Conservation (phyloP, 1,140 invertebrate species). For the Leucophenga varia region DNA sequence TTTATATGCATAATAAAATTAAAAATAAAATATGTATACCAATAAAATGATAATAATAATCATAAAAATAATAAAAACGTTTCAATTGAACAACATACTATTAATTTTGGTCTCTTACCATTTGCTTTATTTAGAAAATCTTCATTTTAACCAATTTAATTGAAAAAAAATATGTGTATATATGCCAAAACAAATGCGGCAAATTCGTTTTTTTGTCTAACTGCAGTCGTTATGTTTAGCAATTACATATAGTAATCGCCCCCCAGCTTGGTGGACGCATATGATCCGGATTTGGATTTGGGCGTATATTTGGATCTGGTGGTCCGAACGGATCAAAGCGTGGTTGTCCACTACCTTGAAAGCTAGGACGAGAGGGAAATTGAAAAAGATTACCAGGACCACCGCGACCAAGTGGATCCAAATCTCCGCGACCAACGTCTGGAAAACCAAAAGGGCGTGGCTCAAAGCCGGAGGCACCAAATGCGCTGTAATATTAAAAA, state of each 20-base stretch:
- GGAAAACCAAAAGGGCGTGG: slow-evolving; percentile 51
- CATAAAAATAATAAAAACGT: no score
- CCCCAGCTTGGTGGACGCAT: slow-evolving; percentile 60
- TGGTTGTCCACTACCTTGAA: slow-evolving; percentile 59
- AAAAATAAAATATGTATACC: no score
- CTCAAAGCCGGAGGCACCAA: slow-evolving; percentile 25
- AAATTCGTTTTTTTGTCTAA: no score
- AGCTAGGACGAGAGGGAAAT: slow-evolving; percentile 48
- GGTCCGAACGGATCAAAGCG: slow-evolving; percentile 82
- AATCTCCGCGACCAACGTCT: slow-evolving; percentile 69
- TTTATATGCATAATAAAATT: no score
- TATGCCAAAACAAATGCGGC: no score
- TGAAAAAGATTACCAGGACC: slow-evolving; percentile 75
- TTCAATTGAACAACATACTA: no score
- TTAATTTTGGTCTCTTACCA: no score
- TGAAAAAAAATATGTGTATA: no score
- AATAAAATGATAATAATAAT: no score
- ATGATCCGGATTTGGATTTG: slow-evolving; percentile 71
- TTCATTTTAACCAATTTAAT: no score
- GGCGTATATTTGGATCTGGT: slow-evolving; percentile 56
- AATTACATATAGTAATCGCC: slow-evolving; percentile 43
- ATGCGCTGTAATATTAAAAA: slow-evolving; percentile 16
- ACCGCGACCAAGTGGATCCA: slow-evolving; percentile 69
- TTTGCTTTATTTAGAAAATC: no score
- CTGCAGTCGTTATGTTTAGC: no score